Base-by-base conservation (phyloP, 2,113 vertebrate genomes). In the Polyodon spathula region DNA sequence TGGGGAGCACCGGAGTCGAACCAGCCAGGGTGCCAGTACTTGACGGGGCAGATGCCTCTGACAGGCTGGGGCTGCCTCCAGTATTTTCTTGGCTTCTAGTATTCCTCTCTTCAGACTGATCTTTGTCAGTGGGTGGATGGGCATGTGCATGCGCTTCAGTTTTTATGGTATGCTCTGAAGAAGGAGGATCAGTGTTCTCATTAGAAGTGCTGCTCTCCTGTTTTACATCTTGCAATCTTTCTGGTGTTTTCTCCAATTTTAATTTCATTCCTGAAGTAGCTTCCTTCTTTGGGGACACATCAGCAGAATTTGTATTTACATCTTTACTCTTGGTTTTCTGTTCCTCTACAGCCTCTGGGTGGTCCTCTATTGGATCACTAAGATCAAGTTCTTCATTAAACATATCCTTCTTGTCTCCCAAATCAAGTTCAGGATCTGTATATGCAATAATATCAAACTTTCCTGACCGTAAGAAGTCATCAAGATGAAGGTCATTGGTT, bases 401-500 rank as follows among this genome's bases (percentile, higher is more conserved):
- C 92, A 97, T 89, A 71, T 93, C 90, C 66, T 95, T 98, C 76
- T 97, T 98, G 81, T 97, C 95, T 15, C 89, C 93, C 7, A 95
- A 74, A 63, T 98, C 91, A 57, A 95, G 90, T 60, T 95, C 96
- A 1, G 96, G 95, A 68, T 99, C 96, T 4, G 96, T 92, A 54
- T 98, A 99, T 1, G 96, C 96, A 54, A 99, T 94, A 15, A 99
- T 89, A 73, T 99, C 96, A 63, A 99, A 99, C 61, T 99, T 93
- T 37, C 92, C 96, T 0, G 93, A 92, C 68, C 86, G 81, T 27
- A 99, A 73, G 63, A 99, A 91, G 80, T 98, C 92, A 48, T 98
- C 96, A 3, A 99, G 86, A 57, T 97, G 94, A 65, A 96, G 89
- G 63, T 86, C 85, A 50, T 95, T 96, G 0, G 94, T 83, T 76